Evolutionary conservation across 2,888 invertebrate species (phyloP).

Genomic region (Nomada fucata): DNA sequence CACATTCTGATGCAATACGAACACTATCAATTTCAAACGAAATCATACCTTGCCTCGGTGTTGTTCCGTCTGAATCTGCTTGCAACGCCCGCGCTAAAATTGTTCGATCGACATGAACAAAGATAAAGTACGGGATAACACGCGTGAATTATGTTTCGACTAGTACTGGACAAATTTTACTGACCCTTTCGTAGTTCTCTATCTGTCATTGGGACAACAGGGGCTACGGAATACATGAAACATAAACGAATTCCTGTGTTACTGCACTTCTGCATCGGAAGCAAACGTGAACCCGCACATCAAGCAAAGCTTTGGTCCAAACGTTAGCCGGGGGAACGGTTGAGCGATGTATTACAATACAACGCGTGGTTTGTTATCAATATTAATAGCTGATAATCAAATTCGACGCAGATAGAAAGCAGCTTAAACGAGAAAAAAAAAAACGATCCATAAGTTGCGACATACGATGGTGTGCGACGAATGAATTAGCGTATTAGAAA

Average conservation of each 20-base stretch:
- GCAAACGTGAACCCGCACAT: not conserved
- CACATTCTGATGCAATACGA: not conserved
- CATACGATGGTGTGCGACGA: constrained; percentile 58
- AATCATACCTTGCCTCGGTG: constrained; percentile 69
- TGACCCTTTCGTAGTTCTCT: constrained; percentile 82
- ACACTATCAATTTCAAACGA: constrained; percentile 9
- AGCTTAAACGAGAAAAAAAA: not conserved
- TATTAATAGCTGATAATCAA: not conserved
- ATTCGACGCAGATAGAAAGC: not conserved
- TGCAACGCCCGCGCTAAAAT: constrained; percentile 81
- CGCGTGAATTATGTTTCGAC: not conserved
- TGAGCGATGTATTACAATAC: not conserved
- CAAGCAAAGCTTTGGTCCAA: constrained; percentile 6
- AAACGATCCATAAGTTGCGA: constrained; percentile 4
- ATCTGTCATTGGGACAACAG: constrained; percentile 78
- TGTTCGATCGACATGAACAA: constrained; percentile 43
- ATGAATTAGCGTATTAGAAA: constrained; percentile 54
- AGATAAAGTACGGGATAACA: not conserved
- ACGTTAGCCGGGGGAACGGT: constrained; percentile 14
- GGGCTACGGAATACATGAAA: constrained; percentile 76
- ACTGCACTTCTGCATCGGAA: constrained; percentile 2
- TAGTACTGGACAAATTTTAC: constrained; percentile 60
- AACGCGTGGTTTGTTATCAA: constrained; percentile 23
- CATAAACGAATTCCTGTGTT: constrained; percentile 53
- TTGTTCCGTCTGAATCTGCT: constrained; percentile 57